Evolutionary conservation across 2,113 vertebrate genomes (phyloP).

Genomic region (Corynorhinus townsendii): DNA sequence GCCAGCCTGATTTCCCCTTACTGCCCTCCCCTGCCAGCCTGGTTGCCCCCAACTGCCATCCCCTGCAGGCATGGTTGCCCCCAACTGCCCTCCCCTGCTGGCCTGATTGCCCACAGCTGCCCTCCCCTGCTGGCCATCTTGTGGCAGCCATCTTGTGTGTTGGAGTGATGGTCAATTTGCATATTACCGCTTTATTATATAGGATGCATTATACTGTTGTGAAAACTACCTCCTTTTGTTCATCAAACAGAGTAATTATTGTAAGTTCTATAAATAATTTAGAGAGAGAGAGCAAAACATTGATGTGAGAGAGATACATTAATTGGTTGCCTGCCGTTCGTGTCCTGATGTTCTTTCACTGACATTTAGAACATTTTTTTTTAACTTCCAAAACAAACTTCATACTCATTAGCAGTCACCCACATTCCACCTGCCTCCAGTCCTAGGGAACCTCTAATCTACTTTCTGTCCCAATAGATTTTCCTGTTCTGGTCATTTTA

Average conservation of each 20-base stretch:
- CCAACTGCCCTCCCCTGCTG: no score
- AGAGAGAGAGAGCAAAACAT: neutral
- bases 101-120: no score
- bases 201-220: neutral
- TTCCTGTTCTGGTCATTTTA: neutral
- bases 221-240: slow-evolving; percentile 30
- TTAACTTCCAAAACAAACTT: neutral
- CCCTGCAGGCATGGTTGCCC: no score
- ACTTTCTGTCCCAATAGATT: neutral
- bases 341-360: neutral
- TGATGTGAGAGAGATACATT: no score
- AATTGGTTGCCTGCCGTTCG: no score
- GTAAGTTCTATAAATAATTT: neutral
- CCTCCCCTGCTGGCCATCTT: no score
- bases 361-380: neutral
- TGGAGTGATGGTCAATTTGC: no score
- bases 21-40: no score
- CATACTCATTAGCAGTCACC: neutral
- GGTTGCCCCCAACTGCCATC: no score
- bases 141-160: no score
- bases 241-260: slow-evolving; percentile 18
- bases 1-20: fast-evolving
- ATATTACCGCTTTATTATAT: no score
- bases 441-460: neutral
- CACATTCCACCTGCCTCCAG: neutral